Conservation (phyloP, 1,140 invertebrate species). For the Teleogryllus occipitalis region DNA sequence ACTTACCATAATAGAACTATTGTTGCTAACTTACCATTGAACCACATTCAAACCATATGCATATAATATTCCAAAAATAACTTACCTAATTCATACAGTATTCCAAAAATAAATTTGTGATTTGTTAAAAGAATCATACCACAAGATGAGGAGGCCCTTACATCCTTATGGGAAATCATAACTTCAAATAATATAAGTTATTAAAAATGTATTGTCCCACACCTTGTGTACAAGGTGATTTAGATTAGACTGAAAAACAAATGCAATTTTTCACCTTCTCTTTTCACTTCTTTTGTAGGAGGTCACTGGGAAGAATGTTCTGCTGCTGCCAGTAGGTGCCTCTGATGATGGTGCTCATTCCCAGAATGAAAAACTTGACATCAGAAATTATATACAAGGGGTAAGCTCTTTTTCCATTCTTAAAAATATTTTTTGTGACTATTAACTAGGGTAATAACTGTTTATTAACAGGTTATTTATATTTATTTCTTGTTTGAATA, state of each 20-base stretch:
- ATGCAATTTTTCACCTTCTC: background rate
- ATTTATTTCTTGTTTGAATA: background rate
- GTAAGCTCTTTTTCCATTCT: conserved; percentile 46
- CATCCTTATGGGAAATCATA: no score
- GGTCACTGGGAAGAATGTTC: conserved; percentile 84
- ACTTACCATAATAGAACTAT: no score
- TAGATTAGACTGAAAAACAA: background rate
- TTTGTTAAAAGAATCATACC: no score
- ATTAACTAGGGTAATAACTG: background rate
- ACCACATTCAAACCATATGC: no score
- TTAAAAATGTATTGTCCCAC: no score
- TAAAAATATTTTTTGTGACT: background rate
- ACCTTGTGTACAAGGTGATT: background rate
- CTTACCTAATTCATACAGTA: no score
- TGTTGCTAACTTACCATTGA: no score
- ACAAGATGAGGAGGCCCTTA: no score
- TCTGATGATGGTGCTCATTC: conserved; percentile 96
- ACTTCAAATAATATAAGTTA: no score
- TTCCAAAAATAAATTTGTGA: no score
- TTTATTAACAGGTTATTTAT: background rate
- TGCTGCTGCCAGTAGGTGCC: conserved; percentile 83
- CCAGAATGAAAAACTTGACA: conserved; percentile 94
- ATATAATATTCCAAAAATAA: no score
- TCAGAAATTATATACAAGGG: conserved; percentile 88
- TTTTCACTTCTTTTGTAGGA: conserved; percentile 45